phyloP scores from a whole-genome alignment of 2,888 invertebrate genomes.

The Molanna angustata region DNA sequence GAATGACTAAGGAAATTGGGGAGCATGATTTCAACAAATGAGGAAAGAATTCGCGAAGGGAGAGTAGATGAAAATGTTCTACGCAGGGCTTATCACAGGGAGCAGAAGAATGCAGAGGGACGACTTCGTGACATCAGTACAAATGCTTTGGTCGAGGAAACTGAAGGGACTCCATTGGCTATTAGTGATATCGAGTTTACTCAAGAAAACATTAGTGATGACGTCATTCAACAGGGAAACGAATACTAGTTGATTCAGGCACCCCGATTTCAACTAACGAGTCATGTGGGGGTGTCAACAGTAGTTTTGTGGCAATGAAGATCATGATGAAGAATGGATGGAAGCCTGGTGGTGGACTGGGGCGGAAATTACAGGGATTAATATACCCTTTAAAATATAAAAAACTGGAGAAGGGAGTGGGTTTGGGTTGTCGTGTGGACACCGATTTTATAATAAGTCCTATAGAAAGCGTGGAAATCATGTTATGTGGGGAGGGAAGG shows the following conservation, averaged over 20 bases:
- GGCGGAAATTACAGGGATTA: not conserved
- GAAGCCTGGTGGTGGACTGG: slow-evolving; percentile 1
- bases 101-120: not conserved
- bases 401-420: not conserved
- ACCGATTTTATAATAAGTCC: not conserved
- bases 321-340: not conserved
- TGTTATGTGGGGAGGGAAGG: not conserved
- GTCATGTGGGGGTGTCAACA: not conserved
- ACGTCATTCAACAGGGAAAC: not conserved
- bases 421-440: not conserved
- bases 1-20: not conserved
- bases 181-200: no score
- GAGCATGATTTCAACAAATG: not conserved
- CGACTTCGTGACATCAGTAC: not conserved
- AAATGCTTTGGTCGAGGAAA: not conserved
- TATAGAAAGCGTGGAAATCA: not conserved
- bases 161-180: no score
- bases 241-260: not conserved
- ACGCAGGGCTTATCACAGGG: not conserved
- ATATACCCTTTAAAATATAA: not conserved
- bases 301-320: not conserved
- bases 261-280: not conserved
- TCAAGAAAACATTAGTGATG: not conserved
- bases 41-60: not conserved
- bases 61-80: not conserved